Conservation (phyloP, 2,888 invertebrate species). For the Bugulina stolonifera region DNA sequence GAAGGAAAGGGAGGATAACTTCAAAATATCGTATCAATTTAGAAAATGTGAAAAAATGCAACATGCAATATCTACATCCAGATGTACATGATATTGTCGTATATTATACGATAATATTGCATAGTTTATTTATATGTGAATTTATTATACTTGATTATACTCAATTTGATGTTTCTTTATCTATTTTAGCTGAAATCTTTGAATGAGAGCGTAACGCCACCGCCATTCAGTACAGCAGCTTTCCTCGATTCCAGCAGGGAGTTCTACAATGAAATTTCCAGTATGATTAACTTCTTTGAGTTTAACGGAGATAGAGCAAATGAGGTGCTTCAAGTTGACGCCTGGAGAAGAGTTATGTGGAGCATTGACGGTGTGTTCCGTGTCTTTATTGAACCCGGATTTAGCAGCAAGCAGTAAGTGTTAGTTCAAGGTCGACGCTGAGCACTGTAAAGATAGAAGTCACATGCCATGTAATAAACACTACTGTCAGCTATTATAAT, state of each 20-base stretch:
- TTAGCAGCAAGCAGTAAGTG: not conserved
- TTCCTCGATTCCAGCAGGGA: not conserved
- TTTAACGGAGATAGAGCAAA: not conserved
- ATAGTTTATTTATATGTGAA: too few relatives aligned
- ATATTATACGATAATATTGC: too few relatives aligned
- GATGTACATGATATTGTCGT: too few relatives aligned
- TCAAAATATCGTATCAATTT: too few relatives aligned
- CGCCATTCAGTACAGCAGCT: not conserved
- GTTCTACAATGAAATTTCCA: not conserved
- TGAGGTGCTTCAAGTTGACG: not conserved
- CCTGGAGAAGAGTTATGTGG: not conserved
- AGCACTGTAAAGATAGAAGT: too few relatives aligned
- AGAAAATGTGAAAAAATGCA: too few relatives aligned
- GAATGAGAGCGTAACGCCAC: not conserved
- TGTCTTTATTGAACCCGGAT: not conserved
- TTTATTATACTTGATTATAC: too few relatives aligned
- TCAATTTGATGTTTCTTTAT: not conserved
- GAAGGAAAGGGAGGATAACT: too few relatives aligned
- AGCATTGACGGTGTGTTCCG: not conserved
- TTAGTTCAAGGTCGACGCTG: too few relatives aligned
- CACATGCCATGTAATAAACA: too few relatives aligned
- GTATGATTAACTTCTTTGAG: not conserved
- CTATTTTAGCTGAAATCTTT: not conserved
- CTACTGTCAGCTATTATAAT: too few relatives aligned
- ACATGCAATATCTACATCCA: too few relatives aligned